Conservation (phyloP, 2,888 invertebrate species). For the Caenorhabditis sinica region DNA sequence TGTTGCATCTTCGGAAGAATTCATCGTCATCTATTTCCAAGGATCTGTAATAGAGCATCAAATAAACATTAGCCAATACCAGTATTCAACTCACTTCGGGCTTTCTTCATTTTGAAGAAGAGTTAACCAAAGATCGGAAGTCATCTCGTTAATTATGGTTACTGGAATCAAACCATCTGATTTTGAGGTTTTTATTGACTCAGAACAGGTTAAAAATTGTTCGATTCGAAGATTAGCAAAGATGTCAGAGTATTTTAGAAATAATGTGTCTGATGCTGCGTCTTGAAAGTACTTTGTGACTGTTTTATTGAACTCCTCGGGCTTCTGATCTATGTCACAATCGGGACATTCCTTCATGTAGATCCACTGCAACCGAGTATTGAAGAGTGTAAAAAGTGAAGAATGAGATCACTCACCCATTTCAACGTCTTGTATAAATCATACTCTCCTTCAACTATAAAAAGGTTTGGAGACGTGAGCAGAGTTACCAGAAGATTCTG, state of each 20-base stretch:
- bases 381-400: neutral
- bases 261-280: neutral
- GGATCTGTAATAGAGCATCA: conserved; percentile 43
- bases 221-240: conserved; percentile 67
- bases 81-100: conserved; percentile 38
- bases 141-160: conserved; percentile 60
- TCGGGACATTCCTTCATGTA: conserved; percentile 52
- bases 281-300: conserved; percentile 21
- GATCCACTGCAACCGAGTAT: conserved; percentile 62
- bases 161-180: conserved; percentile 60
- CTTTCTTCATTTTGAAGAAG: conserved; percentile 73
- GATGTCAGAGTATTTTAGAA: conserved; percentile 60
- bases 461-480: conserved; percentile 70
- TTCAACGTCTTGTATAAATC: conserved; percentile 76
- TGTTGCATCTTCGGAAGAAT: conserved; percentile 70
- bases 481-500: conserved; percentile 54
- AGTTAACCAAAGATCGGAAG: conserved; percentile 71
- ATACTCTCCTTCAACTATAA: conserved; percentile 77
- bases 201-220: conserved; percentile 57
- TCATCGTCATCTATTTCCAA: conserved; percentile 67
- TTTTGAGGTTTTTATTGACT: conserved; percentile 54
- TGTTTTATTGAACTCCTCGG: conserved; percentile 11
- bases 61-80: neutral
- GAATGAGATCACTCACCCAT: conserved; percentile 61
- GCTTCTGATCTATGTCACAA: neutral